Evolutionary conservation across 2,113 vertebrate genomes (phyloP), one percentile per base, ranked within the genome.

Genomic region (Empidonax traillii): DNA sequence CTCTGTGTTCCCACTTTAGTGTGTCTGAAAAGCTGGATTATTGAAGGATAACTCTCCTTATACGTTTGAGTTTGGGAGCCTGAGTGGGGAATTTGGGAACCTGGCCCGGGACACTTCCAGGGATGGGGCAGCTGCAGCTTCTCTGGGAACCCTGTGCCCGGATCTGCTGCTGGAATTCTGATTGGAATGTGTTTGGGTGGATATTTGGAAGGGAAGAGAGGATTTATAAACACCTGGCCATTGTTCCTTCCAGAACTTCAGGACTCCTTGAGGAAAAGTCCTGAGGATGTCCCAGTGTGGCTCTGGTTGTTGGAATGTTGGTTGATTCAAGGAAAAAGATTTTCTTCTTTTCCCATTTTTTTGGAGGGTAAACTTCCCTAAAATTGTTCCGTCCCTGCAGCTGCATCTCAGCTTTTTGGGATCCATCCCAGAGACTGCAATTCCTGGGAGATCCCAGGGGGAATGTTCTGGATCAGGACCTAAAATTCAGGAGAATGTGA

Each of bases 1-100:
- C 33, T 65, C 1, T 0, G 1, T 2, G 8, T 43, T 77, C 51
- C 17, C 22, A 17, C 52, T 43, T 49, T 22, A 9, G 25, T 2
- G 37, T 8, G 65, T 77, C 51, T 52, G 59, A 52, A 39, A 74
- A 77, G 10, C 53, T 16, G 41, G 7, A 18, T 67, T 77, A 5
- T 84, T 56, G 4, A 12, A 44, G 46, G 68, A 22, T 85, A 73
- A 69, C 21, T 20, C 37, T 23, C 52, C 73, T 61, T 6, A 2
- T 18, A 0, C 0, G 0, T 58, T 51, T 1, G 2, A 37, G 31
- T 81, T 65, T 78, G 69, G 44, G 69, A 89, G 27, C 52, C 37
- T 24, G 78, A 47, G 7, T 7, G 33, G 62, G 53, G 46, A 35
- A 35, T 75, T 89, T 47, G 78, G 71, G 79, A 69, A 49, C 20